Conservation (phyloP, 2,113 vertebrate genomes). For the Maylandia zebra region DNA sequence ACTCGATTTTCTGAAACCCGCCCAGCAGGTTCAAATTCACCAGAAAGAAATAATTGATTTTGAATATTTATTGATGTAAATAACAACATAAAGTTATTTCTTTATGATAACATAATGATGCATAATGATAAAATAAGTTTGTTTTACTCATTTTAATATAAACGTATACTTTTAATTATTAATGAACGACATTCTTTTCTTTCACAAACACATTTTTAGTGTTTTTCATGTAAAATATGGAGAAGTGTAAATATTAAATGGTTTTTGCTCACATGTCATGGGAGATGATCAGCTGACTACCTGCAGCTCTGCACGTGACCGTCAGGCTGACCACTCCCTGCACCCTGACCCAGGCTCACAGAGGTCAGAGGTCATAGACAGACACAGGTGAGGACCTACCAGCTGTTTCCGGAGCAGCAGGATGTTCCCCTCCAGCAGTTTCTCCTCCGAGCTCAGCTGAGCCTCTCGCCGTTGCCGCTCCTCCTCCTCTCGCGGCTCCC, state of each 20-base stretch:
- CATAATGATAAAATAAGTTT: not conserved
- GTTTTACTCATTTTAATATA: not conserved
- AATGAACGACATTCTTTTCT: not conserved
- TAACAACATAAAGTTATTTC: not conserved
- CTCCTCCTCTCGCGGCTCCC: not conserved
- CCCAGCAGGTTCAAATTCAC: not conserved
- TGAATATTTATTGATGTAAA: not conserved
- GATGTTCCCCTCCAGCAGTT: constrained; percentile 87
- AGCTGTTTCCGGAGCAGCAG: constrained; percentile 83
- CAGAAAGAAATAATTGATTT: not conserved
- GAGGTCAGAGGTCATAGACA: not conserved
- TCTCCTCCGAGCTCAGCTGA: constrained; percentile 78
- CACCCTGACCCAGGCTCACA: not conserved
- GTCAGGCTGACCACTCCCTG: not conserved
- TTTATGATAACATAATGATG: not conserved
- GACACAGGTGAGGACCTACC: constrained; percentile 65
- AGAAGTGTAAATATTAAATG: not conserved
- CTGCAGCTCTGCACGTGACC: not conserved
- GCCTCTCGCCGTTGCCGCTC: constrained; percentile 29
- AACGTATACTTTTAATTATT: not conserved
- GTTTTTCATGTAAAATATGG: accelerated
- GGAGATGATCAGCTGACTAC: not conserved
- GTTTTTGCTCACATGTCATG: not conserved
- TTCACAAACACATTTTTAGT: not conserved
- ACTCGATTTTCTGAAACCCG: not conserved